Base-by-base conservation (phyloP, 35 echinoderm and acorn worm species). In the Heliocidaris tuberculata region DNA sequence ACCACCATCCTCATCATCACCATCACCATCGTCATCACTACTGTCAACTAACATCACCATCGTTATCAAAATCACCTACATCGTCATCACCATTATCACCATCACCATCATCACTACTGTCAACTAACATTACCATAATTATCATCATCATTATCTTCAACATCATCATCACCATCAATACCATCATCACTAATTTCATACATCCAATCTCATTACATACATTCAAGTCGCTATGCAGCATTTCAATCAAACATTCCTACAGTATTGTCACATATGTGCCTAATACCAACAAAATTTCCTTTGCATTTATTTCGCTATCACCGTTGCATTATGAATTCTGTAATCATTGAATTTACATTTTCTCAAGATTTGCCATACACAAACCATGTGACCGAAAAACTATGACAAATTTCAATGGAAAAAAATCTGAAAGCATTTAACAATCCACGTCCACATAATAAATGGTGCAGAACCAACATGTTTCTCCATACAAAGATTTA, bases 251-350 rank as follows among this genome's bases (percentile, higher is more conserved):
- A 7, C 7, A 78, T 19, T n/a, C 65, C 4, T 27, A 78, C 6
- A 78, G 65, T 78, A 5, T 5, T 5, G 27, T 78, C 27, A 78
- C 65, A 78, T 78, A 78, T 78, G 87, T 89, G 87, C 87, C 87
- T 89, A 89, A 89, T 89, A 89, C 87, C 87, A 89, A n/a, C 87
- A 89, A 89, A 89, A 89, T 47, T 86, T 48, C 35, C 31, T 89
- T 89, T 35, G 87, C 87, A 89, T 89, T 89, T 89, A 89, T 89
- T 89, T 48, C 24, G 29, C 31, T 78, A 78, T 78, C 65, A 78
- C 65, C 65, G 65, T 78, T 24, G 65, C 65, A 8, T 78, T 78
- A 78, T 78, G 65, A 78, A 78, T 78, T 78, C 65, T 78, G 65
- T 78, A 78, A 21, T 78, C 65, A 78, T 78, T n/a, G 21, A 78